A percentile compares a stretch with the other conserved stretches of the same genome.
phyloP scores from a whole-genome alignment of 1,140 invertebrate species.

The Prorops nasuta region DNA sequence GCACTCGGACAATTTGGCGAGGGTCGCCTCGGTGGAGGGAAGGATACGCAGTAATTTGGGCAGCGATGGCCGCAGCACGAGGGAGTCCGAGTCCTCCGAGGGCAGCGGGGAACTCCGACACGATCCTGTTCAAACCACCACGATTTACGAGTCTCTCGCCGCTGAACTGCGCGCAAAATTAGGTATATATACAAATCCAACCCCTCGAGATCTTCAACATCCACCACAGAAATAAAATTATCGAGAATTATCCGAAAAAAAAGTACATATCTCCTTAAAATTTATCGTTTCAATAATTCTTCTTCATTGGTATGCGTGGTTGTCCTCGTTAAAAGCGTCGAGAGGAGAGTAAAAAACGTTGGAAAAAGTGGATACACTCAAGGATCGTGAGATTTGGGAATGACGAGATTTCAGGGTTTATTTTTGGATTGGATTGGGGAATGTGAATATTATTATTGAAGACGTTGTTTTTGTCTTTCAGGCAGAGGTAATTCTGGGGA shows the following conservation, averaged over 20 bases:
- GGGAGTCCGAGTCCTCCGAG: slow-evolving; percentile 71
- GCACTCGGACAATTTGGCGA: slow-evolving; percentile 82
- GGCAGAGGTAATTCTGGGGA: slow-evolving; percentile 49
- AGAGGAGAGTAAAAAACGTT: no score
- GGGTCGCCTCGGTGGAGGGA: slow-evolving; percentile 65
- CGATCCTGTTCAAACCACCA: slow-evolving; percentile 62
- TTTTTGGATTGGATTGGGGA: background rate
- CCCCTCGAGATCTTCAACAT: no score
- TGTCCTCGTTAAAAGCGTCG: no score
- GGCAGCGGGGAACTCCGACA: slow-evolving; percentile 66
- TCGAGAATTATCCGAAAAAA: background rate
- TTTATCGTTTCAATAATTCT: no score
- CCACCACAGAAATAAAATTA: no score
- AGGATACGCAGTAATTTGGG: slow-evolving; percentile 69
- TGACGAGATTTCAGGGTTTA: background rate
- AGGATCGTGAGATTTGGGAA: background rate
- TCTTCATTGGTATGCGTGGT: no score
- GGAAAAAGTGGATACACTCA: no score
- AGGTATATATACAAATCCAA: no score
- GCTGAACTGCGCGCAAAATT: slow-evolving; percentile 87
- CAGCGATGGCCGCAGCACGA: slow-evolving; percentile 71
- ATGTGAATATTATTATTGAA: background rate
- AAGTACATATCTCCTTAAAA: background rate
- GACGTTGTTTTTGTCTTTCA: slow-evolving; percentile 11
- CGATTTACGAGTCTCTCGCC: slow-evolving; percentile 86